Evolutionary conservation across 2,113 vertebrate genomes (phyloP).

Genomic region (Callorhinus ursinus): DNA sequence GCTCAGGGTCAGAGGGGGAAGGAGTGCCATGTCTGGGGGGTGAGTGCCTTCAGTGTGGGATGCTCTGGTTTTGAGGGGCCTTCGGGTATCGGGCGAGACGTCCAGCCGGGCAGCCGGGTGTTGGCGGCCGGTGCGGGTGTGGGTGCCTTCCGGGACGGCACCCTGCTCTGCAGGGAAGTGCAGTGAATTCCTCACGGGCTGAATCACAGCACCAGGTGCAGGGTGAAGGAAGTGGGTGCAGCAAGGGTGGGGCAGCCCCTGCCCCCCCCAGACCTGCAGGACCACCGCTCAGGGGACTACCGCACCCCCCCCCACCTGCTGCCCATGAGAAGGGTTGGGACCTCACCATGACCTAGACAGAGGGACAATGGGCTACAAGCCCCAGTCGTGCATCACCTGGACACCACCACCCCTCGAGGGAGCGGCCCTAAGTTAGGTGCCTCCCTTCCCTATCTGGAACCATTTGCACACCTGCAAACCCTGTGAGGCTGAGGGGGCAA

Average conservation of each 20-base stretch:
- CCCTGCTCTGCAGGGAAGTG: neutral
- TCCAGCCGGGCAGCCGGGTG: neutral
- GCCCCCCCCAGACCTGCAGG: neutral
- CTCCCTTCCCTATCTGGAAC: neutral
- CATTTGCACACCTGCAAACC: neutral
- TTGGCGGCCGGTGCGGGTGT: too few relatives aligned
- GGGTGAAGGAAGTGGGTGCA: neutral
- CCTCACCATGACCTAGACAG: neutral
- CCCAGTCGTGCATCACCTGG: neutral
- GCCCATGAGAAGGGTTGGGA: neutral
- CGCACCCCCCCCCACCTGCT: too few relatives aligned
- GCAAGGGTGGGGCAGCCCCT: neutral
- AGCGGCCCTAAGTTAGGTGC: neutral
- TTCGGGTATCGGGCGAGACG: neutral
- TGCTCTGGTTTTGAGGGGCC: neutral
- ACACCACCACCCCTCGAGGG: neutral
- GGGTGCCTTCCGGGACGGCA: neutral
- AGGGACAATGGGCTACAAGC: neutral
- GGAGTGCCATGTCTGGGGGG: rapidly evolving
- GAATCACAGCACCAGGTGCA: conserved; percentile 35
- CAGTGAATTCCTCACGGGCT: neutral
- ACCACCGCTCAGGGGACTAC: neutral
- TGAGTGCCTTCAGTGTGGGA: neutral
- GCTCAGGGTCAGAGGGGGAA: neutral
- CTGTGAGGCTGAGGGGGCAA: neutral